phyloP scores from a whole-genome alignment of 2,113 vertebrate species.

The Bungarus multicinctus region DNA sequence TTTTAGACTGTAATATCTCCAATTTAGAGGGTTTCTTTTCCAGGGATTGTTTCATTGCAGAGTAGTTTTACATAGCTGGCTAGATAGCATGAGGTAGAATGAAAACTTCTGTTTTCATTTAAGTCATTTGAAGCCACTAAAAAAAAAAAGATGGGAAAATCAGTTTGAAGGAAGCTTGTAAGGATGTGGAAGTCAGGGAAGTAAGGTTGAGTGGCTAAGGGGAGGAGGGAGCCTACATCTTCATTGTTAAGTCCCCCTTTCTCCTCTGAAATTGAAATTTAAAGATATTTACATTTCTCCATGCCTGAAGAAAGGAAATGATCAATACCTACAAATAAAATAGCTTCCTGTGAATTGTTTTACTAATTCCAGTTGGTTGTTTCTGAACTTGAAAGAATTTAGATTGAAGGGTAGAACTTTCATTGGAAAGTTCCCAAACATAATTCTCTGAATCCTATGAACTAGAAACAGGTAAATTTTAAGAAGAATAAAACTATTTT shows the following conservation, averaged over 20 bases:
- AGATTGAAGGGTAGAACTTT: not conserved
- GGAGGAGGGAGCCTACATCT: not conserved
- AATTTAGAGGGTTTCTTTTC: slow-evolving; percentile 29
- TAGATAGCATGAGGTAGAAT: slow-evolving; percentile 14
- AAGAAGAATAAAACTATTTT: not conserved
- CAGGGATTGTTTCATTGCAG: slow-evolving; percentile 12
- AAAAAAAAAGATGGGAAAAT: slow-evolving; percentile 30
- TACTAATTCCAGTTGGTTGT: not conserved
- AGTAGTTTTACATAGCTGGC: slow-evolving; percentile 29
- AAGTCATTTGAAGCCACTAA: slow-evolving; percentile 38
- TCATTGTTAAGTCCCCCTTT: not conserved
- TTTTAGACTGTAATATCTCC: slow-evolving; percentile 45
- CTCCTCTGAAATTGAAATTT: not conserved
- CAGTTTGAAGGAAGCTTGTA: slow-evolving; percentile 25
- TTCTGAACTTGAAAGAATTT: not conserved
- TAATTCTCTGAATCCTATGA: not conserved
- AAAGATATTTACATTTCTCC: not conserved
- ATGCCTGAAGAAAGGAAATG: not conserved
- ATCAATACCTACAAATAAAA: not conserved
- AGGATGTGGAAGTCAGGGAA: not conserved
- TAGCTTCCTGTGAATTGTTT: not conserved
- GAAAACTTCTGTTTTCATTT: slow-evolving; percentile 49
- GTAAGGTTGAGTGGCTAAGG: not conserved
- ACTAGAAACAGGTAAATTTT: not conserved
- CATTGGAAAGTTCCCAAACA: not conserved